Base-by-base conservation (phyloP, 2,888 invertebrate species). In the Merodon equestris region DNA sequence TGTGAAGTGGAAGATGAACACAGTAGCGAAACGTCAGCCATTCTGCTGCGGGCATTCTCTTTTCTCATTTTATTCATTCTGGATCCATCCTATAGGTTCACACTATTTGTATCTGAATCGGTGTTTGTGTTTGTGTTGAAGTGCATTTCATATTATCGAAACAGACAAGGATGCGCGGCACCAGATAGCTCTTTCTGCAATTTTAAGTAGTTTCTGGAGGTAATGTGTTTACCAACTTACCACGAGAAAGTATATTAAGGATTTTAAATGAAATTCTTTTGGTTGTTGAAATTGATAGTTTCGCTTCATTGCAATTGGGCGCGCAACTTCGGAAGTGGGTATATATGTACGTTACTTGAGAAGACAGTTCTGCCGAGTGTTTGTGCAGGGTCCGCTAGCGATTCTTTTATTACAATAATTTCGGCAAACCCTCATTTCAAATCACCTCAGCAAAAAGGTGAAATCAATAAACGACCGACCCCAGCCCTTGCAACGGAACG, bases 141-240 rank as follows among this genome's bases (percentile, higher is more conserved):
- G 77, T 72, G 73, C 67, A 77, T 73, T 63, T 58, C 51, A 53
- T 45, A 18, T 61, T 53, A 51, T 67, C 61, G 61, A 18, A 72
- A 45, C 27, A 45, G 56, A 51, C 60, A 50, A 50, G 67, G 61
- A 27, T 36, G 15, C 19, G 34, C 18, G 51, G 12, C 18, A 36
- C 42, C 1, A 27, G 42, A 47, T 27, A 38, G 2, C 27, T 73
- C 67, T 61, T 51, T 73, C 38, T 63, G 77, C 73, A 77, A 77
- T 77, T 73, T 73, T 77, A 77, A 77, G 77, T 63, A 77, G 73
- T 73, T 68, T 77, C 77, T 77, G 67, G 40, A 63, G 77, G 63
- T 73, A 68, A 76, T 57, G 77, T 77, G 67, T 77, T 77, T 77
- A 75, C 74, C 51, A 45, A 64, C 36, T 27, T 19, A 40, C 47